These are phyloP conservation scores for Anarrhichthys ocellatus DNA, from an alignment of 2,113 vertebrate genomes.

Conservation along the genomic window DNA sequence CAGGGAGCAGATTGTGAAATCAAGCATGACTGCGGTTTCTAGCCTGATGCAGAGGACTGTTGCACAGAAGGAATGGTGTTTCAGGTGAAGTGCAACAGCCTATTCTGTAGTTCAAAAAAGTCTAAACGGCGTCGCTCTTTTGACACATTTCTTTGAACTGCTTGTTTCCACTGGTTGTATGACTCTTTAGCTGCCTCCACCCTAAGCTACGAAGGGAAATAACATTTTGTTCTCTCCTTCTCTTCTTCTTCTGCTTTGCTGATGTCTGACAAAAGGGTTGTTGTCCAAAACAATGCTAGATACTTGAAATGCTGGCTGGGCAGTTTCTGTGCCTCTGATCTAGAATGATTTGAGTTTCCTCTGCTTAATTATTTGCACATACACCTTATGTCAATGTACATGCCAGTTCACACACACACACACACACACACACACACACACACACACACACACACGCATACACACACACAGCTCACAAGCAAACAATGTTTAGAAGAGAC, in stretches of 20 bases:
- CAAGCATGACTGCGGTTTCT: conserved; percentile 31
- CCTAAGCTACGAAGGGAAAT: conserved; percentile 39
- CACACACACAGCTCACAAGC: conserved; percentile 40
- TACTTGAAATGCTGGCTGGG: conserved; percentile 79
- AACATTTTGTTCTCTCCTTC: conserved; percentile 18
- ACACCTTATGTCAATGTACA: conserved; percentile 63
- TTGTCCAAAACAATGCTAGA: conserved; percentile 76
- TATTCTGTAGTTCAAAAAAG: conserved; percentile 29
- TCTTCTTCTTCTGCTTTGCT: conserved; percentile 70
- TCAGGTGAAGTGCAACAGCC: conserved; percentile 61
- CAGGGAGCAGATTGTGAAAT: conserved; percentile 53
- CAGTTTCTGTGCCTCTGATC: conserved; percentile 76
- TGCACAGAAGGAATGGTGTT: conserved; percentile 25
- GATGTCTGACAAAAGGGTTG: conserved; percentile 72
- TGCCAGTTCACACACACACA: conserved; percentile 40
- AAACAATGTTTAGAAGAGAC: conserved; percentile 69
- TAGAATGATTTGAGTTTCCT: conserved; percentile 73
- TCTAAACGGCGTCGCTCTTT: conserved; percentile 53
- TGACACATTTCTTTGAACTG: conserved; percentile 68
- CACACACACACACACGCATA: conserved; percentile 33
- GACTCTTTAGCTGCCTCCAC: conserved; percentile 63
- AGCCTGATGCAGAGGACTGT: conserved; percentile 26
- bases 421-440: conserved; percentile 36
- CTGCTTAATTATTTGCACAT: conserved; percentile 77
- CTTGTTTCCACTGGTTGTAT: conserved; percentile 66